Percentiles rank a stretch among this genome's conserved stretches.
Evolutionary conservation across 2,888 invertebrate species (phyloP).

Genomic region (Ectemnius lituratus): DNA sequence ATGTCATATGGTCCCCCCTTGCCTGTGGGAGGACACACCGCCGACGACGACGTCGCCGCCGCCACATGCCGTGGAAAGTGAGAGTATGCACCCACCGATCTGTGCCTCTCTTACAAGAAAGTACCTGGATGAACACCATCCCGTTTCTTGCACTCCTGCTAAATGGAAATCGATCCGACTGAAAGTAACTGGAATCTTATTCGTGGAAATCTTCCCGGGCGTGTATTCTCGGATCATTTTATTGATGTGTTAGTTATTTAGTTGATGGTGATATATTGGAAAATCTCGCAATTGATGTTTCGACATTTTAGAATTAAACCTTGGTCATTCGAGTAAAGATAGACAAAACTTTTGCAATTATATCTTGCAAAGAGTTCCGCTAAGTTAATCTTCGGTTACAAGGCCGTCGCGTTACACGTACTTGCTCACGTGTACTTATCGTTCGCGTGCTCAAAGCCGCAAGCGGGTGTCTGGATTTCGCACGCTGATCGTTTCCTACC

Average conservation of each 20-base stretch:
- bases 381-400: slow-evolving; percentile 62
- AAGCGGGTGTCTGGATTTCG: slow-evolving; percentile 34
- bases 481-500: slow-evolving; percentile 33
- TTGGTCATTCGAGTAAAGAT: neutral
- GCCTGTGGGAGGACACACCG: slow-evolving; percentile 46
- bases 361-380: slow-evolving; percentile 53
- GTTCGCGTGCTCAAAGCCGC: slow-evolving; percentile 30
- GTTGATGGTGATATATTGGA: too few species aligned
- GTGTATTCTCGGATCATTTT: neutral
- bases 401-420: slow-evolving; percentile 48
- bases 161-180: slow-evolving; percentile 48
- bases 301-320: slow-evolving; percentile 31
- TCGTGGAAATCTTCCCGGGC: slow-evolving; percentile 33
- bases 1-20: slow-evolving; percentile 57
- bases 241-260: too few species aligned
- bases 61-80: slow-evolving; percentile 59
- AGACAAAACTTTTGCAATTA: slow-evolving; percentile 22
- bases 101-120: slow-evolving; percentile 22
- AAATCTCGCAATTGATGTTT: slow-evolving; percentile 24
- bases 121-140: neutral
- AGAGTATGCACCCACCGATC: slow-evolving; percentile 55
- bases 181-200: slow-evolving; percentile 43
- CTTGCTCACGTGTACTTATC: slow-evolving; percentile 38
- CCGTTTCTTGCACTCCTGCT: slow-evolving; percentile 16
- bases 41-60: too few species aligned